These are phyloP conservation scores for Rhabdomys pumilio DNA, from an alignment of 2,797 vertebrate genomes.

Conservation along the genomic window DNA sequence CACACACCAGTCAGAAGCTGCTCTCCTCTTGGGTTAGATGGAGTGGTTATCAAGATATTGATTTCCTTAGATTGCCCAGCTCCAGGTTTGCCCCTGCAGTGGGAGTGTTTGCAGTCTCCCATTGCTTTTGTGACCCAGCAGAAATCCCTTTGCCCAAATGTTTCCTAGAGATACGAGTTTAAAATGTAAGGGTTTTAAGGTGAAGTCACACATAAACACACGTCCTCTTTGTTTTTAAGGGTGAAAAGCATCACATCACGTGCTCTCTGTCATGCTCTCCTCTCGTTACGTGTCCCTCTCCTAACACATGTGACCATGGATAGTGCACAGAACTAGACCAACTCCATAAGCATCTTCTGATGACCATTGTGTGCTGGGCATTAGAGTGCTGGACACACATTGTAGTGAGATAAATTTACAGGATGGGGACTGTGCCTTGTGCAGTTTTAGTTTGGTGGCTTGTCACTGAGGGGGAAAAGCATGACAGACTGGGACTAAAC, in stretches of 20 bases:
- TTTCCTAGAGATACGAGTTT: neutral
- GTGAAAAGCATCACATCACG: neutral
- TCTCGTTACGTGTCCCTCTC: neutral
- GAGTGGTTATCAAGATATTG: neutral
- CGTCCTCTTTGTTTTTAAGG: conserved; percentile 23
- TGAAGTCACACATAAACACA: neutral
- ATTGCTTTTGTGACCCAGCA: neutral
- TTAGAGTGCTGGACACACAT: neutral
- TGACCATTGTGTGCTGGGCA: neutral
- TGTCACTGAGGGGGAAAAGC: neutral
- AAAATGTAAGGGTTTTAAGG: neutral
- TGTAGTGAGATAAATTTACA: neutral
- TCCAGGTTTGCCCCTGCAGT: neutral
- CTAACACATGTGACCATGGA: neutral
- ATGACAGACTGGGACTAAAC: neutral
- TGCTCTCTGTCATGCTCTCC: conserved; percentile 19
- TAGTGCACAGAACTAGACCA: neutral
- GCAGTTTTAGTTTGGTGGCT: neutral
- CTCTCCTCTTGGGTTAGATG: neutral
- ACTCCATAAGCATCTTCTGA: neutral
- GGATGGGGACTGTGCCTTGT: neutral
- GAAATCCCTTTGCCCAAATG: neutral
- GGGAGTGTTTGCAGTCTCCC: neutral
- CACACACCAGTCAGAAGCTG: neutral
- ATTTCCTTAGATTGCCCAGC: neutral